Evolutionary conservation across 92 coral and sea anemone species (phyloP).

Genomic region (Porites lobata): DNA sequence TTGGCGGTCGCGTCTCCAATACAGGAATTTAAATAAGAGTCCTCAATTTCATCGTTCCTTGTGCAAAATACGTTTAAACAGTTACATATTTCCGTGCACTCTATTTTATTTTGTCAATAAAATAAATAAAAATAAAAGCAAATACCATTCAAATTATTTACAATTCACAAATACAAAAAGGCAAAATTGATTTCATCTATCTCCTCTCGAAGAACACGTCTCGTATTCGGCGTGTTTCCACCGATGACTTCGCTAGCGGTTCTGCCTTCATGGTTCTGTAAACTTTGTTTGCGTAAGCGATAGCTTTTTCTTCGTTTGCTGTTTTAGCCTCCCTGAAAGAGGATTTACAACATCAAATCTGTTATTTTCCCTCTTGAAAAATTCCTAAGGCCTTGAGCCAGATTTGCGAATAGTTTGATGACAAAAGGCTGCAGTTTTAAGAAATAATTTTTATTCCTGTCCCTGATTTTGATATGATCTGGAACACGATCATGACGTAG

Average conservation of each 20-base stretch:
- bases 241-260: conserved; percentile 77
- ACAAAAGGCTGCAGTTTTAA: too few relatives aligned
- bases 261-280: conserved; percentile 71
- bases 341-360: neutral
- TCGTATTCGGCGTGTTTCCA: conserved; percentile 79
- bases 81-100: too few relatives aligned
- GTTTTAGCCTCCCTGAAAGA: conserved; percentile 62
- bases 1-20: too few relatives aligned
- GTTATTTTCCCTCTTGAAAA: neutral
- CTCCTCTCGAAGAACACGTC: conserved; percentile 91
- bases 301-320: conserved; percentile 71
- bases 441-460: too few relatives aligned
- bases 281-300: conserved; percentile 79
- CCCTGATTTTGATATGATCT: too few relatives aligned
- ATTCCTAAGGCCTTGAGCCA: neutral
- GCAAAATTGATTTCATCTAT: conserved; percentile 33
- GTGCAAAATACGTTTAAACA: too few relatives aligned
- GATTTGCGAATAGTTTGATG: neutral
- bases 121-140: conserved; percentile 21
- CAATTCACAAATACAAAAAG: neutral
- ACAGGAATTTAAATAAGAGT: too few relatives aligned
- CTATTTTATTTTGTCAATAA: conserved; percentile 1
- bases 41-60: too few relatives aligned
- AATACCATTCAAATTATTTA: conserved; percentile 8
- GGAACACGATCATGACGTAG: too few relatives aligned